Percentiles rank a stretch among this genome's conserved stretches.
phyloP scores from a whole-genome alignment of 1,140 invertebrate species.

The Ceratina japonica region DNA sequence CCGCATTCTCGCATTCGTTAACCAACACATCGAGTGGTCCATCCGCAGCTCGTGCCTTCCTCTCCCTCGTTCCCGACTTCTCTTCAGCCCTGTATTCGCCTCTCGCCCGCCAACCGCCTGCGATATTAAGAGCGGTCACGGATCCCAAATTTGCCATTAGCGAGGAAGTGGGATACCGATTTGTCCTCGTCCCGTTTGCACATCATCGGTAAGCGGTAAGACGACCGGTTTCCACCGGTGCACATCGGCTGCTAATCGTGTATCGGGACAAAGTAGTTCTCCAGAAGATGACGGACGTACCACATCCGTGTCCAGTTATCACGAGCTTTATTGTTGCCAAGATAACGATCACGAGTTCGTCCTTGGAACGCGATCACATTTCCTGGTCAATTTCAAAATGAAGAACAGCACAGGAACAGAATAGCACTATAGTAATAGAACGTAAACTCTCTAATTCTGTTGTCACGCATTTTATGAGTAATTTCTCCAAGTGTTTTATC shows the following conservation, averaged over 20 bases:
- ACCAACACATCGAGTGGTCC: slow-evolving; percentile 62
- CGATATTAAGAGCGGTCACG: slow-evolving; percentile 64
- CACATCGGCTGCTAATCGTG: slow-evolving; percentile 33
- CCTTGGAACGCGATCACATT: background rate
- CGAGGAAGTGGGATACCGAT: slow-evolving; percentile 44
- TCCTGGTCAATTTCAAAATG: too few relatives aligned
- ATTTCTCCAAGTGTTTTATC: background rate
- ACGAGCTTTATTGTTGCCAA: slow-evolving; percentile 4
- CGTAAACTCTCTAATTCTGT: background rate
- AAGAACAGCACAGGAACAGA: background rate
- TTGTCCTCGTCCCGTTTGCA: slow-evolving; percentile 60
- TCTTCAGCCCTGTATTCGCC: background rate
- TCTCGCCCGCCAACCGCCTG: slow-evolving; percentile 16
- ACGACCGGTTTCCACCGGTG: slow-evolving; percentile 49
- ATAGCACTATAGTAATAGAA: slow-evolving; percentile 8
- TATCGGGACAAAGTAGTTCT: slow-evolving; percentile 40
- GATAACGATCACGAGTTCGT: slow-evolving; percentile 11
- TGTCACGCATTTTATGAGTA: background rate
- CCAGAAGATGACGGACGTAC: slow-evolving; percentile 18
- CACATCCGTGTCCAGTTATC: slow-evolving; percentile 24
- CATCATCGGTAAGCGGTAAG: slow-evolving; percentile 39
- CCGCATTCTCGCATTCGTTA: slow-evolving; percentile 77
- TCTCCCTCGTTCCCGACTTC: background rate
- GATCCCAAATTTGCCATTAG: slow-evolving; percentile 60
- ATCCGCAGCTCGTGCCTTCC: slow-evolving; percentile 58